Conservation (phyloP, 2,113 vertebrate genomes). For the Balaeniceps rex region DNA sequence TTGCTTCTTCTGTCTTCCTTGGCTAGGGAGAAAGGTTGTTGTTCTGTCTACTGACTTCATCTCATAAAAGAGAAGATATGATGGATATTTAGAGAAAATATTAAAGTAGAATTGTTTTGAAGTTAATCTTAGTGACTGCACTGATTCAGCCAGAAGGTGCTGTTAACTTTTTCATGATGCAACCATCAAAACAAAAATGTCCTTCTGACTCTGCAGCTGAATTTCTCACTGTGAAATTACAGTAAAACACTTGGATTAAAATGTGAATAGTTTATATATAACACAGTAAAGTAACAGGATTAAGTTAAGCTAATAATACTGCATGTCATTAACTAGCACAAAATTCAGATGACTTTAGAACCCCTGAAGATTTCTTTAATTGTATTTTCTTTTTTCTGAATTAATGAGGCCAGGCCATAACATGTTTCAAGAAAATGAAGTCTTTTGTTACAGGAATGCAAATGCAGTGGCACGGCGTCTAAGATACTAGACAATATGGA, state of each 20-base stretch:
- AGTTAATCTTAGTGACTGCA: not conserved
- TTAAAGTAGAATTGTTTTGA: not conserved
- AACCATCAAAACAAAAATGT: not conserved
- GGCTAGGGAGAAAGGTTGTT: not conserved
- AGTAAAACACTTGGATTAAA: slow-evolving; percentile 8
- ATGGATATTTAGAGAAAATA: not conserved
- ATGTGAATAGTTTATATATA: slow-evolving; percentile 17
- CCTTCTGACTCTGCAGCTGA: not conserved
- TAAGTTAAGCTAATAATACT: slow-evolving; percentile 55
- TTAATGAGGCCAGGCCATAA: slow-evolving; percentile 65
- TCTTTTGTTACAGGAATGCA: slow-evolving; percentile 51
- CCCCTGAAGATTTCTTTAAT: slow-evolving; percentile 64
- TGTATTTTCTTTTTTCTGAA: slow-evolving; percentile 68
- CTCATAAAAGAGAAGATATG: not conserved
- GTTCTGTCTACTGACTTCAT: not conserved
- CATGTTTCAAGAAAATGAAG: slow-evolving; percentile 68
- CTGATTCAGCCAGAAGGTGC: not conserved
- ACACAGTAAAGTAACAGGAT: slow-evolving; percentile 39
- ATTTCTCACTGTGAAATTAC: slow-evolving; percentile 21
- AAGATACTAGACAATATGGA: not conserved
- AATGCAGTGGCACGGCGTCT: not conserved
- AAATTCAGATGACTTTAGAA: slow-evolving; percentile 66
- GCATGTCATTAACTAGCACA: slow-evolving; percentile 35
- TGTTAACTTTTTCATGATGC: not conserved
- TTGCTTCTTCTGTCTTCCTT: not conserved